Evolutionary conservation across 1,140 invertebrate genomes (phyloP), one percentile per base, ranked within the genome.

Genomic region (Eufriesea mexicana): DNA sequence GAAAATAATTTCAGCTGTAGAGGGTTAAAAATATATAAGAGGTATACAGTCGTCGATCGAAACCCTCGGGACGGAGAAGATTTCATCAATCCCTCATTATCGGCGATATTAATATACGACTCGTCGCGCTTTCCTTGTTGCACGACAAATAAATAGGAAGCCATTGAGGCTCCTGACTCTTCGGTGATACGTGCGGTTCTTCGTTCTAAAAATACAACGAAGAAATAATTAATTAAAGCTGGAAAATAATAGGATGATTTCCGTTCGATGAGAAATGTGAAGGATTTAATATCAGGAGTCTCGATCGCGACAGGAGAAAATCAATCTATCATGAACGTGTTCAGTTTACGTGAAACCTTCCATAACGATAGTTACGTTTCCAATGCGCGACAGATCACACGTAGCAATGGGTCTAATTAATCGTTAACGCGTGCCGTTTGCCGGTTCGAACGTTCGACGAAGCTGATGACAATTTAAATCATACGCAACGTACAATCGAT

Each of bases 361-460:
- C 75, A 79, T 85, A 85, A 85, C 75, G 86, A 82, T 75, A 78
- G 74, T 90, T 89, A 84, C 73, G 83, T 89, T 89, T 81, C 75
- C 78, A 61, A 79, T 66, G 82, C 82, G 72, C 86, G 85, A 87
- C 85, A 84, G 76, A 87, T 86, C 83, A 88, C 79, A 77, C 84
- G 88, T 91, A 92, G 89, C 89, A 87, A 91, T 89, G 90, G 87
- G 86, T 93, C 89, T 92, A 92, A 91, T 89, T 87, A 90, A 92
- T 90, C 87, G 85, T 91, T 90, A 89, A 92, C 87, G 83, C 81
- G 81, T 86, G 86, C 84, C 72, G 84, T 89, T 85, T 84, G 86
- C 91, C 89, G 76, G 84, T 93, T 94, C 91, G 92, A 93, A 90
- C 93, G 92, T 89, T 93, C 92, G 93, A 94, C 91, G 91, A 93